Conservation (phyloP, 2,888 invertebrate species). For the Coelinius sp. region DNA sequence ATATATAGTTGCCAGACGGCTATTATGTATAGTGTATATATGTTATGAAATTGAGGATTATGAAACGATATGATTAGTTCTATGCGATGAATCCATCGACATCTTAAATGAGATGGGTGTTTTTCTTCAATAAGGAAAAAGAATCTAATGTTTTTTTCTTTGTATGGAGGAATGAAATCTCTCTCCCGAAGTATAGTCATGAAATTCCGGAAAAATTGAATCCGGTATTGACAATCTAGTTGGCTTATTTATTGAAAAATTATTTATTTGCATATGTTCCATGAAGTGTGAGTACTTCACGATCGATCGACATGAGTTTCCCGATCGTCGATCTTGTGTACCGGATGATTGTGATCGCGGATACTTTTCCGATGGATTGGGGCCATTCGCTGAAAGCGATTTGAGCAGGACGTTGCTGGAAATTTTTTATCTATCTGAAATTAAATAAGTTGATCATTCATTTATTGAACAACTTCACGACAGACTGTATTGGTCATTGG, state of each 20-base stretch:
- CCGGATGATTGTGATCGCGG: constrained; percentile 22
- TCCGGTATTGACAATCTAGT: constrained; percentile 53
- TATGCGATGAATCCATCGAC: constrained; percentile 15
- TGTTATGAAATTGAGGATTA: constrained; percentile 6
- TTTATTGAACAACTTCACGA: no score
- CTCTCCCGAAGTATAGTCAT: neutral
- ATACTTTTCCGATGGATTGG: neutral
- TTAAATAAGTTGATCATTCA: no score
- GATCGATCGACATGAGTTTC: constrained; percentile 43
- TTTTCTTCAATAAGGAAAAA: neutral
- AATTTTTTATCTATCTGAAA: no score
- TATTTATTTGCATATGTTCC: constrained; percentile 58
- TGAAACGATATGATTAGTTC: constrained; percentile 9
- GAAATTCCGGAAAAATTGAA: neutral
- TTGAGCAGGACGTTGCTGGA: neutral
- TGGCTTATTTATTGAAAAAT: constrained; percentile 62
- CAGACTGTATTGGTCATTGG: no score
- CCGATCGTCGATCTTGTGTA: constrained; percentile 41
- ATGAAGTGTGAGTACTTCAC: constrained; percentile 46
- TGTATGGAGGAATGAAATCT: constrained; percentile 24
- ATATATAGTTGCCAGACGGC: neutral
- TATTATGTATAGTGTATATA: constrained; percentile 35
- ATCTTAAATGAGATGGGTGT: constrained; percentile 17
- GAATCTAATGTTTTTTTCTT: constrained; percentile 7
- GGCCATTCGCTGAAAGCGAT: neutral